Evolutionary conservation across 2,888 invertebrate species (phyloP), one percentile per base, ranked within the genome.

Genomic region (Arctia plantaginis): DNA sequence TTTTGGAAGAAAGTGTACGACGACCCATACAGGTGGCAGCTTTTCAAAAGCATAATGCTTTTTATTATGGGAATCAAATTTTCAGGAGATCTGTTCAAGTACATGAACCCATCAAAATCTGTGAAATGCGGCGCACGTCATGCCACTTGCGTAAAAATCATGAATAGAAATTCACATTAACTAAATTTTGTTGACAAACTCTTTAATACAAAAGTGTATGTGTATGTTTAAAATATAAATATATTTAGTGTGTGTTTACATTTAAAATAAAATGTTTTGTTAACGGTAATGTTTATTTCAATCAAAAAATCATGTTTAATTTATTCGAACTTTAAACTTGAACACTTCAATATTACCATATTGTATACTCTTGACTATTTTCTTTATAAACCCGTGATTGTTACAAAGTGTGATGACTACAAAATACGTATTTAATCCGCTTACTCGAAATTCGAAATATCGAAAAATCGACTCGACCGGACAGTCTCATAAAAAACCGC

Each of bases 31-130:
- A 35, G 71, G 44, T 75, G 72, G 66, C 55, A 79, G 44, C 30
- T 64, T 67, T 55, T 75, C 76, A 79, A 86, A 75, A 76, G 75
- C 75, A 27, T 82, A 75, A 7, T 76, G 65, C 55, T 70, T 41
- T 69, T 80, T 81, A 59, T 71, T 6, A 33, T 82, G 13, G 82
- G 82, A 23, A 51, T 67, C 15, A 68, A 47, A 44, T n/a, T 74
- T 10, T 66, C 69, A 30, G 30, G 55, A 30, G 66, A 70, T 15
- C 41, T 74, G 33, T 66, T 55, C 65, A 66, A 33, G 44, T 66
- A 74, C n/a, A 66, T 73, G 66, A 73, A 73, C 27, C 27, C 51
- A 7, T 27, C 35, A 39, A 39, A 59, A 27, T 69, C 65, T n/a
- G 6, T 39, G 39, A n/a, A 27, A 30, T 18, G 27, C 18, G 12